Evolutionary conservation across 2,888 invertebrate species (phyloP).

Genomic region (Herminia tarsipennalis): DNA sequence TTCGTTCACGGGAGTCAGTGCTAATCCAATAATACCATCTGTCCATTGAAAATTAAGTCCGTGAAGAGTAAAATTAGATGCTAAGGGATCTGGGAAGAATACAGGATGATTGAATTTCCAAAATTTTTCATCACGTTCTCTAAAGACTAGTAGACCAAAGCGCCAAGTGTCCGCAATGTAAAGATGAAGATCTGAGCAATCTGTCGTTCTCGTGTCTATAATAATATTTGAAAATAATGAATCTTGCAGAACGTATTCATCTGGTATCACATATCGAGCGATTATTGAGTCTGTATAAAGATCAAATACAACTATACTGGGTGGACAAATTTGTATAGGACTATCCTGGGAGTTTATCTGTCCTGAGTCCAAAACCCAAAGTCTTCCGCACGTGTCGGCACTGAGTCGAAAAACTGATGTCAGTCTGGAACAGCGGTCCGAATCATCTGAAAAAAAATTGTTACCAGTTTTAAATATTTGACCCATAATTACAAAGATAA

Average conservation of each 20-base stretch:
- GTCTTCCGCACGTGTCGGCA: conserved; percentile 90
- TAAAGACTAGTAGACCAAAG: conserved; percentile 87
- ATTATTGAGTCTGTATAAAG: conserved; percentile 87
- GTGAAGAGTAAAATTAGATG: conserved; percentile 90
- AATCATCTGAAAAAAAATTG: conserved; percentile 44
- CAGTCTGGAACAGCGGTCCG: conserved; percentile 86
- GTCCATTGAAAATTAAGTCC: conserved; percentile 93
- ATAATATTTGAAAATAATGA: conserved; percentile 89
- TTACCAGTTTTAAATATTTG: neutral
- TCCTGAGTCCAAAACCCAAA: conserved; percentile 94
- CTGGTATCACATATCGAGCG: conserved; percentile 87
- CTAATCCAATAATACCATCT: conserved; percentile 92
- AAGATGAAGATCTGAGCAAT: conserved; percentile 87
- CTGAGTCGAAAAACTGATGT: conserved; percentile 92
- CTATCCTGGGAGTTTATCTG: conserved; percentile 88
- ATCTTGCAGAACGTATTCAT: conserved; percentile 87
- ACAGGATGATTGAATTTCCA: conserved; percentile 89
- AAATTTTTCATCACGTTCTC: conserved; percentile 83
- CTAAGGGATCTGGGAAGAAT: conserved; percentile 90
- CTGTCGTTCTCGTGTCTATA: conserved; percentile 85
- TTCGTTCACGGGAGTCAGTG: conserved; percentile 85
- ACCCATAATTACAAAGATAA: neutral
- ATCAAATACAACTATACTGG: conserved; percentile 90
- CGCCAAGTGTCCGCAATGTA: conserved; percentile 91
- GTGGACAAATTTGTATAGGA: conserved; percentile 89